A percentile compares a stretch with the other conserved stretches of the same genome.
Conservation (phyloP, 2,888 invertebrate genomes). For the Luffia ferchaultella region DNA sequence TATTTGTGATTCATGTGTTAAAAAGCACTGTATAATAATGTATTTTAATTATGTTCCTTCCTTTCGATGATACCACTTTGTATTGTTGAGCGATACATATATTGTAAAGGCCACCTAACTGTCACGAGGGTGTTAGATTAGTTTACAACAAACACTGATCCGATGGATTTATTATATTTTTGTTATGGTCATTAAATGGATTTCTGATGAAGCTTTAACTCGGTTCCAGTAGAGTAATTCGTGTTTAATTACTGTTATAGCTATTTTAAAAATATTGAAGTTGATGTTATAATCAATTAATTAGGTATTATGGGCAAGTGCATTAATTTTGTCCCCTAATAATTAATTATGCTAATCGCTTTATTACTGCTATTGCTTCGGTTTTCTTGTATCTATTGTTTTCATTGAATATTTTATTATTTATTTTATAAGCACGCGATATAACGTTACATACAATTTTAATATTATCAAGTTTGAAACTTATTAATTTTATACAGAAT, state of each 20-base stretch:
- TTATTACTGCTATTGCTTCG: conserved; percentile 52
- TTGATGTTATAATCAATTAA: conserved; percentile 64
- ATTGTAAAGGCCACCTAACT: not conserved
- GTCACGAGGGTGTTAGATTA: not conserved
- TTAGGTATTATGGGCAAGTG: conserved; percentile 63
- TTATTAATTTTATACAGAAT: no score
- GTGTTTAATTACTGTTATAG: conserved; percentile 65
- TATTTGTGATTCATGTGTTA: conserved; percentile 1
- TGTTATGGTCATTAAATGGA: conserved; percentile 30
- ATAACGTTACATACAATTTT: not conserved
- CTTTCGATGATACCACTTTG: not conserved
- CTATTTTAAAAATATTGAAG: conserved; percentile 57
- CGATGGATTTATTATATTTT: not conserved
- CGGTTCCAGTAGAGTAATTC: conserved; percentile 64
- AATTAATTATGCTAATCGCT: conserved; percentile 53
- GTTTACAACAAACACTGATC: not conserved
- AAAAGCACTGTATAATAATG: not conserved
- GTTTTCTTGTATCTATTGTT: conserved; percentile 50
- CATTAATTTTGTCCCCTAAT: conserved; percentile 61
- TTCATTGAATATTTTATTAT: conserved; percentile 65
- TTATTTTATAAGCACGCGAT: conserved; percentile 36
- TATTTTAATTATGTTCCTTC: not conserved
- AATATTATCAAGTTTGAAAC: not conserved
- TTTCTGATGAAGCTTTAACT: conserved; percentile 66
- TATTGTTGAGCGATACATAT: not conserved